Base-by-base conservation (phyloP, 2,113 vertebrate genomes). In the Albula glossodonta region DNA sequence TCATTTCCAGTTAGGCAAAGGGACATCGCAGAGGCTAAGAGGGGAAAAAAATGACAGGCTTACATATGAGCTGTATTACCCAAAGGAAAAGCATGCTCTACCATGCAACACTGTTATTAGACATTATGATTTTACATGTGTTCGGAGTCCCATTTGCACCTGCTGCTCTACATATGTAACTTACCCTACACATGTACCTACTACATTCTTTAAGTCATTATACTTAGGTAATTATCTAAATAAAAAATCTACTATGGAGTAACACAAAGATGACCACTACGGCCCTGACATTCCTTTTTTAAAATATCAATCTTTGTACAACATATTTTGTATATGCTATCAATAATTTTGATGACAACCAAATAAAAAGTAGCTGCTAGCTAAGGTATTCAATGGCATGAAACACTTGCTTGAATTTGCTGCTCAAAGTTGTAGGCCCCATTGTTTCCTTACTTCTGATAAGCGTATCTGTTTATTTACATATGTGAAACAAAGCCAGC, bases 11-110 rank as follows among this genome's bases (percentile, higher is more conserved):
- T 57, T 79, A 63, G 48, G 70, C 83, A 11, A 83, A 78, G 66
- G 66, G 56, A 49, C 22, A 19, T 87, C 52, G 78, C 86, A 87
- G 70, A 51, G 60, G 86, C 81, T 87, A 80, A 87, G 77, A 78
- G 66, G 82, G 80, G 50, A 82, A 80, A 13, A 87, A 78, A 83
- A 48, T 9, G 77, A 51, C 19, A 84, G 57, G 86, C 53, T 79
- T 87, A 87, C 56, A 60, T 41, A 83, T 48, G 48, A 86, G 83
- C 60, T 49, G 41, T 31, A 70, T 53, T 83, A 50, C 3, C 56
- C 11, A 60, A 15, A 70, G 4, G 51, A 77, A 74, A 51, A 84
- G 25, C 83, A 84, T 84, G 83, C 83, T 49, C 31, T 74, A 77
- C 50, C 83, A 70, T 84, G 83, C 83, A 84, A 70, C 83, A 84